Evolutionary conservation across 2,888 invertebrate genomes (phyloP).

Genomic region (Limulus polyphemus): DNA sequence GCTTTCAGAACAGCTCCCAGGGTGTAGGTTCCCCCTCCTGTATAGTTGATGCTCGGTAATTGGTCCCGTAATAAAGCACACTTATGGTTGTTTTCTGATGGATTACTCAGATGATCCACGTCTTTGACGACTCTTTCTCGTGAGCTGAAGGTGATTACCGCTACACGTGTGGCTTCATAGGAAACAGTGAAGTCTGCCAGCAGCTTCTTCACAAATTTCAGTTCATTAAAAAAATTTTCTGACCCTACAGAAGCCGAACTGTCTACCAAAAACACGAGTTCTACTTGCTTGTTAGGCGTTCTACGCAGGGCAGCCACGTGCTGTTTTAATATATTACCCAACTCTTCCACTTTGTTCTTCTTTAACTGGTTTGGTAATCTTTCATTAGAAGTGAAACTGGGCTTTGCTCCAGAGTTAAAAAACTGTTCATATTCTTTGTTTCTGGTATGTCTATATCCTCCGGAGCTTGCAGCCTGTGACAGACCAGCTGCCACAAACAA

Average conservation of each 20-base stretch:
- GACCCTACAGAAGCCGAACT: constrained; percentile 52
- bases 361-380: constrained; percentile 37
- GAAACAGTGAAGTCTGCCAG: constrained; percentile 53
- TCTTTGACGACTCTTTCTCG: constrained; percentile 44
- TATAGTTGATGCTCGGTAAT: constrained; percentile 47
- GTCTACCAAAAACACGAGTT: constrained; percentile 54
- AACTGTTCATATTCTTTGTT: constrained; percentile 23
- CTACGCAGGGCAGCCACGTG: constrained; percentile 44
- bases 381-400: constrained; percentile 20
- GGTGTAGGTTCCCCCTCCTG: constrained; percentile 56
- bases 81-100: constrained; percentile 46
- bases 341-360: constrained; percentile 44
- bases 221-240: constrained; percentile 50
- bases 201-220: constrained; percentile 52
- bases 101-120: constrained; percentile 49
- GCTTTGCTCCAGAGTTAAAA: constrained; percentile 26
- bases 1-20: constrained; percentile 53
- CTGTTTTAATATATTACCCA: constrained; percentile 45
- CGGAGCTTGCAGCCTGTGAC: constrained; percentile 6
- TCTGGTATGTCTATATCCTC: too few species aligned
- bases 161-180: constrained; percentile 48
- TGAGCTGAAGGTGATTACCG: constrained; percentile 53
- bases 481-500: neutral
- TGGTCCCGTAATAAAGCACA: constrained; percentile 50
- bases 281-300: constrained; percentile 34